Evolutionary conservation across 2,113 vertebrate genomes (phyloP), one percentile per base, ranked within the genome.

Genomic region (Rhombomys opimus): DNA sequence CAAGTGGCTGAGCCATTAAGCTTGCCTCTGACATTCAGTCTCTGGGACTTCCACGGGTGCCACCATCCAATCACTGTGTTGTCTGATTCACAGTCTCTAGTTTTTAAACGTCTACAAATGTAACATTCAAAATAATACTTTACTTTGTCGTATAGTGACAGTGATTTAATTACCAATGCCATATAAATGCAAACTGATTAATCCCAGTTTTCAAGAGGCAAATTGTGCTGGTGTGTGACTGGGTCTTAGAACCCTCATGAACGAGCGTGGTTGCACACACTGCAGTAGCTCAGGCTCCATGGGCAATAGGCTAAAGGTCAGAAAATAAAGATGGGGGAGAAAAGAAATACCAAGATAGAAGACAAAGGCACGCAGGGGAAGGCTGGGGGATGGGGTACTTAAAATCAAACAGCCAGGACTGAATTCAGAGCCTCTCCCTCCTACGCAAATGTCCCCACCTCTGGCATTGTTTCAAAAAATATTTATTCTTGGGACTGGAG

Each of bases 61-160:
- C n/a, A 78, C 63, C 78, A 23, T 18, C 77, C 77, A 88, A 57
- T 70, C 78, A 46, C 0, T 22, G 18, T 81, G 59, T 52, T 38
- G 9, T 27, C 18, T 52, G 85, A 93, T 20, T 88, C 35, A 12
- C 1, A 15, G 38, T 35, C 32, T 52, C 52, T 70, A 92, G 72
- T 80, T 95, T 90, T 67, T 14, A 88, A 95, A 81, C 20, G n/a
- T 91, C 54, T 59, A 63, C 52, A 52, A 35, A 89, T 13, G 73
- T 76, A 65, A 77, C 59, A 73, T 88, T 95, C 96, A 96, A 94
- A 90, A 82, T 50, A 75, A 84, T 84, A 81, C 80, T 72, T 80
- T 52, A 70, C 80, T 87, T 95, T 90, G 67, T 93, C 89, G 67
- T 84, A 50, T 5, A 65, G 23, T 5, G 59, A 61, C 41, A 54